Conservation (phyloP, 2,797 vertebrate genomes). For the Glyptemys insculpta region DNA sequence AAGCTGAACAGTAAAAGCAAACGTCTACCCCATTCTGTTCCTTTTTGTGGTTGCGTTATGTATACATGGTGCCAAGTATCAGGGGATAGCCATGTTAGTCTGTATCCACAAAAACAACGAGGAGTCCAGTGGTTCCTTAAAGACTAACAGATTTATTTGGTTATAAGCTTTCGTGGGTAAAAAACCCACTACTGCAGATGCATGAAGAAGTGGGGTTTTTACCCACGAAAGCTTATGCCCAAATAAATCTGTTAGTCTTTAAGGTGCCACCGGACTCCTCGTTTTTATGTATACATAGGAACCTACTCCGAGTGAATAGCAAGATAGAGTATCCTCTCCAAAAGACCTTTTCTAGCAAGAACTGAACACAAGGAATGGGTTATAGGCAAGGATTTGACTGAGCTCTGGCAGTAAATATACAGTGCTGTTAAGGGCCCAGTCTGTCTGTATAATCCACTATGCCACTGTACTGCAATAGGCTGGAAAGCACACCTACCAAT, state of each 20-base stretch:
- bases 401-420: not conserved
- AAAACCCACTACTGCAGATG: too few species aligned
- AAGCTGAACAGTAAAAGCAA: not conserved
- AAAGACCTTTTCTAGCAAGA: not conserved
- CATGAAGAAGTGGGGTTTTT: too few species aligned
- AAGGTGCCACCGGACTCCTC: too few species aligned
- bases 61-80: not conserved
- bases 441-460: not conserved
- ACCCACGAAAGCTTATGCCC: too few species aligned
- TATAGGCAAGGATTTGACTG: not conserved
- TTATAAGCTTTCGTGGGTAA: too few species aligned
- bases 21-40: not conserved
- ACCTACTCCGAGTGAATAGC: not conserved
- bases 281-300: not conserved
- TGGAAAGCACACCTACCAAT: not conserved
- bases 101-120: too few species aligned
- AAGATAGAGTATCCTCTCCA: not conserved
- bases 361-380: not conserved
- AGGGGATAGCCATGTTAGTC: too few species aligned
- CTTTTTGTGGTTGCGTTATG: not conserved
- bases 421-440: not conserved
- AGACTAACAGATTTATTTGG: too few species aligned
- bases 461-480: rapidly evolving
- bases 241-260: too few species aligned
- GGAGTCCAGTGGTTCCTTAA: too few species aligned